These are phyloP conservation scores for Conger conger DNA, from an alignment of 2,113 vertebrate species.

Conservation along the genomic window DNA sequence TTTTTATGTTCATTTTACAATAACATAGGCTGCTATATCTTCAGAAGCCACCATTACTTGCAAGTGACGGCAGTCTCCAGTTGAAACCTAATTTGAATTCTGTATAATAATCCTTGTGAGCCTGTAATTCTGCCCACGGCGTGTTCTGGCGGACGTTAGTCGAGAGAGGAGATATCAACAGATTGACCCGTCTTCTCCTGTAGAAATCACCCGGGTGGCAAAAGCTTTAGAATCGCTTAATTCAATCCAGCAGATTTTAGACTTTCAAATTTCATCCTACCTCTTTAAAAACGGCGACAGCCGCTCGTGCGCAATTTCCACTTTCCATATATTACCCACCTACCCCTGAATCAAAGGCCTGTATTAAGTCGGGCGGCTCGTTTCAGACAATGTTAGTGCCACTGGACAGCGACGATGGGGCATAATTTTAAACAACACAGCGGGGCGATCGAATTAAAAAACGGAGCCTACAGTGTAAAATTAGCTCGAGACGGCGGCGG, in stretches of 20 bases:
- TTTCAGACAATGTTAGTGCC: slow-evolving; percentile 46
- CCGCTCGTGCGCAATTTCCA: slow-evolving; percentile 30
- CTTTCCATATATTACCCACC: slow-evolving; percentile 67
- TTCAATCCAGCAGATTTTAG: slow-evolving; percentile 69
- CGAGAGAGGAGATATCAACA: slow-evolving; percentile 39
- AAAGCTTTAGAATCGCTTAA: slow-evolving; percentile 69
- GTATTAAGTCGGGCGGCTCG: slow-evolving; percentile 43
- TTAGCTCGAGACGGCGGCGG: slow-evolving; percentile 47
- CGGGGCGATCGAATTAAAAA: slow-evolving; percentile 53
- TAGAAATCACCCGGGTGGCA: slow-evolving; percentile 50
- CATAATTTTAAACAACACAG: slow-evolving; percentile 57
- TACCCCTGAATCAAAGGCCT: slow-evolving; percentile 30
- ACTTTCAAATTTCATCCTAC: slow-evolving; percentile 61
- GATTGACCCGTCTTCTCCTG: slow-evolving; percentile 50
- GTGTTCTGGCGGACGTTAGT: slow-evolving; percentile 39
- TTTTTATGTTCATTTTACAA: slow-evolving; percentile 5
- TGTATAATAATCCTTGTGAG: slow-evolving; percentile 47
- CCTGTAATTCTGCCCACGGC: slow-evolving; percentile 50
- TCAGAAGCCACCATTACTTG: slow-evolving; percentile 13
- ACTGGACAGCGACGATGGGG: slow-evolving; percentile 49
- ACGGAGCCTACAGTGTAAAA: slow-evolving; percentile 37
- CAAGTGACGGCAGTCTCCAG: slow-evolving; percentile 13
- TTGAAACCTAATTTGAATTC: slow-evolving; percentile 43
- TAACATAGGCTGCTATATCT: slow-evolving; percentile 8
- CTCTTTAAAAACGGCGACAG: slow-evolving; percentile 61